phyloP scores from a whole-genome alignment of 2,888 invertebrate species.

The Coleophora deauratella region DNA sequence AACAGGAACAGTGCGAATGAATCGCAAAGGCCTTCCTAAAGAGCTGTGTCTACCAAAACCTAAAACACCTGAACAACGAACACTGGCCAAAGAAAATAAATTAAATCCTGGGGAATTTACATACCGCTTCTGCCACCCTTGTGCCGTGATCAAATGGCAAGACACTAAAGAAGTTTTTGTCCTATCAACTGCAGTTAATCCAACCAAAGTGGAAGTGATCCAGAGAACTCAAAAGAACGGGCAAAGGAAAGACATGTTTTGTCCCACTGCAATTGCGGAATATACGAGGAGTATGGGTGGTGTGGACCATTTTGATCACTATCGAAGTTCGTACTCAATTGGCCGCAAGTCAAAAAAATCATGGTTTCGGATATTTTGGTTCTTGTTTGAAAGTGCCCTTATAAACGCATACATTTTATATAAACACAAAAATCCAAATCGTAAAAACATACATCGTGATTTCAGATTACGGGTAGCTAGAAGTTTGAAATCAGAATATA shows the following conservation, averaged over 20 bases:
- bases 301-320: slow-evolving; percentile 14
- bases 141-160: slow-evolving; percentile 10
- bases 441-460: slow-evolving; percentile 15
- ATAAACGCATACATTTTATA: slow-evolving; percentile 16
- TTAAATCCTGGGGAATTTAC: slow-evolving; percentile 9
- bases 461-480: slow-evolving; percentile 12
- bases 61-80: too few species aligned
- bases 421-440: slow-evolving; percentile 10
- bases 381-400: slow-evolving; percentile 15
- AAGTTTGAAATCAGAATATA: slow-evolving; percentile 12
- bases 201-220: slow-evolving; percentile 13
- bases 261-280: slow-evolving; percentile 15
- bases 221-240: slow-evolving; percentile 17
- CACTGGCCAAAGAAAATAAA: slow-evolving; percentile 4
- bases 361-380: slow-evolving; percentile 9
- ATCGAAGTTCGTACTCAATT: slow-evolving; percentile 1
- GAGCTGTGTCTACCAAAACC: too few species aligned
- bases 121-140: neutral
- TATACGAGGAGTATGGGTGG: slow-evolving; percentile 16
- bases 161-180: slow-evolving; percentile 14
- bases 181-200: slow-evolving; percentile 15
- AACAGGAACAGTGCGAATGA: slow-evolving; percentile 11
- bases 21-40: slow-evolving; percentile 18
- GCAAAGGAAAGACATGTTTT: slow-evolving; percentile 12
- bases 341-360: too few species aligned